These are phyloP conservation scores for Anhinga anhinga DNA, from an alignment of 2,113 vertebrate species.

Conservation along the genomic window DNA sequence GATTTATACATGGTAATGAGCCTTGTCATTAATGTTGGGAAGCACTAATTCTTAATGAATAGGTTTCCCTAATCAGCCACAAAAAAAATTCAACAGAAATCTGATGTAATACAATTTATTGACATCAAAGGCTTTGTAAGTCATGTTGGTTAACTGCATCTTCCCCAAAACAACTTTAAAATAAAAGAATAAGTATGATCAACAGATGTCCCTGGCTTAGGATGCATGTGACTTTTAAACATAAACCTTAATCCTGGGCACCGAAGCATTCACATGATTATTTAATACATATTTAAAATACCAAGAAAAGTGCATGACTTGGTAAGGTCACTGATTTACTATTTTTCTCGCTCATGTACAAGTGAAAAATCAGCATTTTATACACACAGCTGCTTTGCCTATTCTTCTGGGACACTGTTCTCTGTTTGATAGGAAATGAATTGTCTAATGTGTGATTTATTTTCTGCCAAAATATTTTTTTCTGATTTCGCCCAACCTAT, in stretches of 20 bases:
- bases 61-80: neutral
- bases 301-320: slow-evolving; percentile 16
- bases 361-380: neutral
- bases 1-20: neutral
- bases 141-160: neutral
- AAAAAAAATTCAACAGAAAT: neutral
- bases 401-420: neutral
- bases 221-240: slow-evolving; percentile 35
- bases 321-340: neutral
- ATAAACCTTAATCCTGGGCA: slow-evolving; percentile 24
- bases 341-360: neutral
- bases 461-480: neutral
- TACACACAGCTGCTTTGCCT: neutral
- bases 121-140: neutral
- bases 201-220: neutral
- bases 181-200: neutral
- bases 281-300: slow-evolving; percentile 56
- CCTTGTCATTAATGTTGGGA: neutral
- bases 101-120: neutral
- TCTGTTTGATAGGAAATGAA: neutral
- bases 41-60: neutral
- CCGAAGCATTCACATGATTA: slow-evolving; percentile 10
- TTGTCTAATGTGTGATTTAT: neutral
- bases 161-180: neutral
- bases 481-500: neutral